Conservation (phyloP, 2,797 vertebrate species). For the Notolabrus celidotus region DNA sequence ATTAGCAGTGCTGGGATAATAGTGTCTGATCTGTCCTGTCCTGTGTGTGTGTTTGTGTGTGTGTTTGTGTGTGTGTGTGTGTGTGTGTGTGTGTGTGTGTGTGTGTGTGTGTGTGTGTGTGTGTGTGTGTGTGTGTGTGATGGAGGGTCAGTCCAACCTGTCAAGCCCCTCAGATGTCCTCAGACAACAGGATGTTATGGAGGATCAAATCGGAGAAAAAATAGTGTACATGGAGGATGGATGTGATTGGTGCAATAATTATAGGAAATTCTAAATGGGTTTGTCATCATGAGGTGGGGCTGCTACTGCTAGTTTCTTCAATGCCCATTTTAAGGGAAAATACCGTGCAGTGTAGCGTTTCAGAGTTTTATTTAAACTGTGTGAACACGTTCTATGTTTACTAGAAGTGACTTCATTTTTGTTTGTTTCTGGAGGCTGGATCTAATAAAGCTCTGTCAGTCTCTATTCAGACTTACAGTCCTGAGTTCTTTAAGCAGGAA, state of each 20-base stretch:
- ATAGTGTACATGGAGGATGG: constrained; percentile 54
- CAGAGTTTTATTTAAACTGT: constrained; percentile 17
- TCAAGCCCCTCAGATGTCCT: constrained; percentile 63
- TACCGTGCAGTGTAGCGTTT: not conserved
- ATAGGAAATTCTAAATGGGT: constrained; percentile 68
- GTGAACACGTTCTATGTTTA: constrained; percentile 37
- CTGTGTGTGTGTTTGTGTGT: constrained; percentile 36
- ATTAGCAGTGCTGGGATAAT: constrained; percentile 72
- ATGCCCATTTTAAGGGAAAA: constrained; percentile 1
- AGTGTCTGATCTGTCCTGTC: constrained; percentile 62
- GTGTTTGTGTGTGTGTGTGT: no score
- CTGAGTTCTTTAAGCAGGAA: constrained; percentile 46
- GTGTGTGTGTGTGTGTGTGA: constrained; percentile 10
- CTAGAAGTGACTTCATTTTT: constrained; percentile 32
- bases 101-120: no score
- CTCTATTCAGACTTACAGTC: constrained; percentile 57
- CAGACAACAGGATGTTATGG: constrained; percentile 82
- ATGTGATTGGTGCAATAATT: constrained; percentile 62
- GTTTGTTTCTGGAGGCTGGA: no score
- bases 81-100: no score
- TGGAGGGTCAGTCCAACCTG: constrained; percentile 62
- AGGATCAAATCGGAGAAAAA: constrained; percentile 67
- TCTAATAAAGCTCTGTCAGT: constrained; percentile 61
- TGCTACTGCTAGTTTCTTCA: constrained; percentile 3
- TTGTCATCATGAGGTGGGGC: constrained; percentile 32